Base-by-base conservation (phyloP, 1,140 invertebrate species). In the Aphelenchoides besseyi region DNA sequence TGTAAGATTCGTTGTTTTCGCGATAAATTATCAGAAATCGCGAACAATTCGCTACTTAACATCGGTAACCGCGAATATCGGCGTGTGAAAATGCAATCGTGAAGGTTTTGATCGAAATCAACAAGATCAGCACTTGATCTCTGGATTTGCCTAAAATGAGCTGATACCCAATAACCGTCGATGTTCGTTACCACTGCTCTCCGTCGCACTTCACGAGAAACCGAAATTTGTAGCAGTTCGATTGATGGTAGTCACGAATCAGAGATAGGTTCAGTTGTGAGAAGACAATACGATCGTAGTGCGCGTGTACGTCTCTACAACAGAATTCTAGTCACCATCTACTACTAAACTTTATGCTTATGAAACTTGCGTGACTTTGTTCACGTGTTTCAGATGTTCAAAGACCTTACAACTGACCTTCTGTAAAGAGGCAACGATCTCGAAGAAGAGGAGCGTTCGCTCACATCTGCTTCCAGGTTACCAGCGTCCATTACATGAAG, bases 291-390 rank as follows among this genome's bases (percentile, higher is more conserved):
- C 36, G 63, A 37, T 66, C 63, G 36, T 55, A 66, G 29, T 66
- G 63, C 16, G 63, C 63, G 30, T 66, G 63, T 33, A 66, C 36
- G 29, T 66, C 63, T 37, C 63, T 66, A 3, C 16, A 66, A 64
- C 30, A 66, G 36, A 29, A 3, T n/a, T 9, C 16, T 5, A 57
- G 54, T 26, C 28, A n/a, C 12, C 12, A 59, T 9, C 29, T 59
- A 59, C 12, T 28, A 41, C 5, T n/a, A n/a, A 41, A 41, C 5
- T 41, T 41, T 41, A 8, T 41, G 5, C 5, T 41, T 41, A n/a
- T 41, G 37, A 8, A n/a, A 41, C 5, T 41, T 41, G 37, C n/a
- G 5, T 41, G n/a, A n/a, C n/a, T 41, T 41, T 41, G 37, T n/a
- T 41, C n/a, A n/a, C 5, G 5, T 8, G 37, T n/a, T 41, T 41